phyloP scores from a whole-genome alignment of 2,113 vertebrate species.

The Proteles cristata region DNA sequence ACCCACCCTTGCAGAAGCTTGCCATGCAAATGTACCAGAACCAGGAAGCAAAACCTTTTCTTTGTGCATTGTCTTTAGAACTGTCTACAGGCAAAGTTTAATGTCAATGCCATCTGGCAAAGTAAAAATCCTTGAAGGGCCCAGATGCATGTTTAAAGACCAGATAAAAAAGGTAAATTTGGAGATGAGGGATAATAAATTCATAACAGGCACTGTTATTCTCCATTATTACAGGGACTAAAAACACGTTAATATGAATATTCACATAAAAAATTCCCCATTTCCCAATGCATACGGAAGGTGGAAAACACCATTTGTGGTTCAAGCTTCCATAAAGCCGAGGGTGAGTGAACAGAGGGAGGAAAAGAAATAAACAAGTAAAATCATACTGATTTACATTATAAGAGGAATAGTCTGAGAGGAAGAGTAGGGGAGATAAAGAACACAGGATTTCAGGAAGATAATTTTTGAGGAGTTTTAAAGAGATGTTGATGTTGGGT shows the following conservation, averaged over 20 bases:
- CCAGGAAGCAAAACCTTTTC: neutral
- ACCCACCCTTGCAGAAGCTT: neutral
- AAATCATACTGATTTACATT: neutral
- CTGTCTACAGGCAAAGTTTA: neutral
- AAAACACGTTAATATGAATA: neutral
- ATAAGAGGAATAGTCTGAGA: neutral
- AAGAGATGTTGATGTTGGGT: neutral
- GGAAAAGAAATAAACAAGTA: neutral
- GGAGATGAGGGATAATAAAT: neutral
- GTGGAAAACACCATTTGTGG: neutral
- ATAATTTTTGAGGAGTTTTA: conserved; percentile 13
- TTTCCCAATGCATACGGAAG: neutral
- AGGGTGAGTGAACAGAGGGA: neutral
- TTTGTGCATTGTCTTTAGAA: neutral
- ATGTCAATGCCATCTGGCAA: neutral
- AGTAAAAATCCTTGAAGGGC: neutral
- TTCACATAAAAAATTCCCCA: neutral
- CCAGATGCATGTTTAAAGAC: neutral
- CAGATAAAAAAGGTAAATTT: conserved; percentile 21
- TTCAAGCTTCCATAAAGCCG: neutral
- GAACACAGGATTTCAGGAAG: neutral
- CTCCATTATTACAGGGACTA: neutral
- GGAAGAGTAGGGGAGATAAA: neutral
- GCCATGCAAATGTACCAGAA: neutral
- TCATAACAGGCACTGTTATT: neutral